Evolutionary conservation across 2,888 invertebrate genomes (phyloP).

Genomic region (Troides aeacus): DNA sequence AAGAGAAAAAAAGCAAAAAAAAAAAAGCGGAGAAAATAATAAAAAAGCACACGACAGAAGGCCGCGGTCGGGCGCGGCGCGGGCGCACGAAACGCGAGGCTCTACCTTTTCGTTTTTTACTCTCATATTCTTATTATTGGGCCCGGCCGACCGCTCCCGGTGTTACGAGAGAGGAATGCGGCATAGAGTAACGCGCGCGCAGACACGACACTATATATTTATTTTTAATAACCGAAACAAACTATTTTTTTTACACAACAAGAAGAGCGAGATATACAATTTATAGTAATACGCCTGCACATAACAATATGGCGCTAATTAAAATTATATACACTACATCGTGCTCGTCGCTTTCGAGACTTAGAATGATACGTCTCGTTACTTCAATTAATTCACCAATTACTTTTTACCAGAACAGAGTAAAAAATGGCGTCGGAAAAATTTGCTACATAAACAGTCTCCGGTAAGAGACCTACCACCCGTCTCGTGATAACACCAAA

Average conservation of each 20-base stretch:
- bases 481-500: no score
- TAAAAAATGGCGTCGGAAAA: no score
- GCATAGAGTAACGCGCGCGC: slow-evolving; percentile 54
- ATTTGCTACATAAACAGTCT: neutral
- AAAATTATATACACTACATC: no score
- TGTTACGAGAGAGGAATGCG: slow-evolving; percentile 78
- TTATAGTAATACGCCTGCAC: no score
- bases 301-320: no score
- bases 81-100: slow-evolving; percentile 63
- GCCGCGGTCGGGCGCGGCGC: slow-evolving; percentile 48
- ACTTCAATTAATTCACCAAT: no score
- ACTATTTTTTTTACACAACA: neutral
- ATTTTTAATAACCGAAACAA: neutral
- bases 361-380: no score
- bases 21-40: slow-evolving; percentile 37
- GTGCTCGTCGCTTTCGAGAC: no score
- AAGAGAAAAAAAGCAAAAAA: slow-evolving; percentile 36
- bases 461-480: neutral
- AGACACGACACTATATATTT: slow-evolving; percentile 55
- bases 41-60: slow-evolving; percentile 49
- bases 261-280: no score
- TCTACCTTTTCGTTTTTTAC: slow-evolving; percentile 75
- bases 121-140: slow-evolving; percentile 77
- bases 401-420: no score
- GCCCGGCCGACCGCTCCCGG: slow-evolving; percentile 72